Evolutionary conservation across 2,797 vertebrate genomes (phyloP).

Genomic region (Tenualosa ilisha): DNA sequence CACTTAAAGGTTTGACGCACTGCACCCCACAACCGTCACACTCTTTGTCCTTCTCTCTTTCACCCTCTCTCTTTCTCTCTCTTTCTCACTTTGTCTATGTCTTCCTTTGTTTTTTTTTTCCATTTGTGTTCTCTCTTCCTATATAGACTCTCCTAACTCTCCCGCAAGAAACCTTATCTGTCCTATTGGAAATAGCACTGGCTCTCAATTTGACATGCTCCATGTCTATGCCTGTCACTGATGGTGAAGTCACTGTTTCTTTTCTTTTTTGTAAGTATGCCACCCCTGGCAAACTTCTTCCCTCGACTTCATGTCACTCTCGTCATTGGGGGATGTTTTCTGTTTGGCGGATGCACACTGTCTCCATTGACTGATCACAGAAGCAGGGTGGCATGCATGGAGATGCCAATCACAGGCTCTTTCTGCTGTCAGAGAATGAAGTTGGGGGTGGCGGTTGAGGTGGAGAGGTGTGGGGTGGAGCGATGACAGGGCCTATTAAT

Average conservation of each 20-base stretch:
- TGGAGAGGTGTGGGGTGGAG: background rate
- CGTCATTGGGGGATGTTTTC: background rate
- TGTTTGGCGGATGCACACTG: background rate
- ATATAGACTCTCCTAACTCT: background rate
- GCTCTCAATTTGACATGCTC: constrained; percentile 62
- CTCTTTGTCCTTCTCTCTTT: background rate
- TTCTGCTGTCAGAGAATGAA: constrained; percentile 44
- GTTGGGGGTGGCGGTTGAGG: constrained; percentile 15
- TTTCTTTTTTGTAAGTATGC: constrained; percentile 38
- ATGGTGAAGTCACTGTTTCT: background rate
- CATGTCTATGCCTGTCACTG: constrained; percentile 47
- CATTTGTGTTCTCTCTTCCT: background rate
- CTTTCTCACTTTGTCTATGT: background rate
- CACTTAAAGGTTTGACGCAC: background rate
- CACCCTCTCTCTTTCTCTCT: background rate
- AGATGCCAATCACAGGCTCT: constrained; percentile 53
- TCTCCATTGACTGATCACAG: background rate
- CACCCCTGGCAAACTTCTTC: background rate
- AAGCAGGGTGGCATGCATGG: constrained; percentile 48
- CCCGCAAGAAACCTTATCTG: constrained; percentile 59
- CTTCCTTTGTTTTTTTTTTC: background rate
- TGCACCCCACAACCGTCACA: background rate
- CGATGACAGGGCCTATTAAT: constrained; percentile 71
- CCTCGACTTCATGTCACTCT: background rate
- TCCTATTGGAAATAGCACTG: constrained; percentile 65